A percentile compares a stretch with the other conserved stretches of the same genome.
These are phyloP conservation scores for Epinephelus cyanopodus DNA, from an alignment of 2,113 vertebrate species.

Conservation along the genomic window DNA sequence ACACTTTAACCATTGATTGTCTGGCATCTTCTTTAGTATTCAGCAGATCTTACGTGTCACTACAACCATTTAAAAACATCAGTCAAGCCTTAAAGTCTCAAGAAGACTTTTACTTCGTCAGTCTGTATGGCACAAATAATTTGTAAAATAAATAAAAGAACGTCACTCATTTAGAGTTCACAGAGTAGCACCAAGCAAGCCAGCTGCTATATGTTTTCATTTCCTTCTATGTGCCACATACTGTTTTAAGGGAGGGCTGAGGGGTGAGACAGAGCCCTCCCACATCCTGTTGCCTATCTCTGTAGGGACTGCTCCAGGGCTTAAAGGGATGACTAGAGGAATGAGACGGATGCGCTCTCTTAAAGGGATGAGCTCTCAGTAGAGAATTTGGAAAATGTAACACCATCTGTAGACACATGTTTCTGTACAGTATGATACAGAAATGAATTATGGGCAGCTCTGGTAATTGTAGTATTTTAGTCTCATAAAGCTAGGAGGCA, in stretches of 20 bases:
- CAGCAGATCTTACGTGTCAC: not conserved
- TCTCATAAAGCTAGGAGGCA: not conserved
- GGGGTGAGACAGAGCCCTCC: conserved; percentile 18
- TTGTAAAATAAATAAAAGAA: not conserved
- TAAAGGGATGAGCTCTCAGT: conserved; percentile 15
- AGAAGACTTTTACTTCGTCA: not conserved
- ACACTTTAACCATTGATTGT: not conserved
- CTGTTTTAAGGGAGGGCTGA: conserved; percentile 1
- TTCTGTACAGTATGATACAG: not conserved
- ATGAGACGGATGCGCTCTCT: conserved; percentile 41
- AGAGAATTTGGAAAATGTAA: not conserved
- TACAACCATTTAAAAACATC: not conserved
- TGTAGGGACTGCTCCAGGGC: not conserved
- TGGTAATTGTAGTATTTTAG: not conserved
- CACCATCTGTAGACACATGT: not conserved
- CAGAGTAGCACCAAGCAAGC: not conserved
- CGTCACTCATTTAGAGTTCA: not conserved
- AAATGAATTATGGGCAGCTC: not conserved
- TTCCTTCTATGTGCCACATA: conserved; percentile 6
- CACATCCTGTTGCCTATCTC: conserved; percentile 57
- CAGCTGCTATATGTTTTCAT: conserved; percentile 5
- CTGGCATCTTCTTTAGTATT: not conserved
- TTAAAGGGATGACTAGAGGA: conserved; percentile 15
- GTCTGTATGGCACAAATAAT: not conserved
- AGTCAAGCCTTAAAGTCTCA: not conserved